These are phyloP conservation scores for Tridacna gigas DNA, from an alignment of 2,888 invertebrate genomes.

Conservation along the genomic window DNA sequence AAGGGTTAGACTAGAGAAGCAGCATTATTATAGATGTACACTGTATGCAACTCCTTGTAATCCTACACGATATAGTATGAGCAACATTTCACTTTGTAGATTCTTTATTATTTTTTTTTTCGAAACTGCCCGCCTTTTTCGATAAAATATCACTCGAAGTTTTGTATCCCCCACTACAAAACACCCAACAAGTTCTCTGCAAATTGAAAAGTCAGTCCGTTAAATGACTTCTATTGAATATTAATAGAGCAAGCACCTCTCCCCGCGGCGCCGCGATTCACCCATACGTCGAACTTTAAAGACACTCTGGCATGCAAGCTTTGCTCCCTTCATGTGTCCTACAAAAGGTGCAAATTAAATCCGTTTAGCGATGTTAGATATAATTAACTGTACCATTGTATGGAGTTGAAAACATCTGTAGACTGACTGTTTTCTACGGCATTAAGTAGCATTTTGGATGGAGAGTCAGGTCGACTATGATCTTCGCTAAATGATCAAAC, in stretches of 20 bases:
- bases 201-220: conserved; percentile 17
- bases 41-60: too few relatives aligned
- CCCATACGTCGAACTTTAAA: conserved; percentile 6
- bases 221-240: conserved; percentile 41
- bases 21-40: too few relatives aligned
- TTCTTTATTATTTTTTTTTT: too few relatives aligned
- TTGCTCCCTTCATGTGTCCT: conserved; percentile 22
- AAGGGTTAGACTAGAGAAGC: too few relatives aligned
- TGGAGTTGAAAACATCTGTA: conserved; percentile 57
- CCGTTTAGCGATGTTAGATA: conserved; percentile 47
- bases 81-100: too few relatives aligned
- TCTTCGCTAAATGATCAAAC: neutral
- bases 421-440: conserved; percentile 4
- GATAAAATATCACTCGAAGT: too few relatives aligned
- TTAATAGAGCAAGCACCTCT: conserved; percentile 22
- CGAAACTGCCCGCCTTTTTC: too few relatives aligned
- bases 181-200: neutral
- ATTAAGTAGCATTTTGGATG: conserved; percentile 20
- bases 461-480: neutral
- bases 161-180: too few relatives aligned
- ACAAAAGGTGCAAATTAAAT: conserved; percentile 60
- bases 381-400: conserved; percentile 49
- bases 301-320: conserved; percentile 18
- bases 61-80: too few relatives aligned
- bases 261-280: conserved; percentile 27